Evolutionary conservation across 2,888 invertebrate genomes (phyloP).

Genomic region (Chymomyza fuscimana): DNA sequence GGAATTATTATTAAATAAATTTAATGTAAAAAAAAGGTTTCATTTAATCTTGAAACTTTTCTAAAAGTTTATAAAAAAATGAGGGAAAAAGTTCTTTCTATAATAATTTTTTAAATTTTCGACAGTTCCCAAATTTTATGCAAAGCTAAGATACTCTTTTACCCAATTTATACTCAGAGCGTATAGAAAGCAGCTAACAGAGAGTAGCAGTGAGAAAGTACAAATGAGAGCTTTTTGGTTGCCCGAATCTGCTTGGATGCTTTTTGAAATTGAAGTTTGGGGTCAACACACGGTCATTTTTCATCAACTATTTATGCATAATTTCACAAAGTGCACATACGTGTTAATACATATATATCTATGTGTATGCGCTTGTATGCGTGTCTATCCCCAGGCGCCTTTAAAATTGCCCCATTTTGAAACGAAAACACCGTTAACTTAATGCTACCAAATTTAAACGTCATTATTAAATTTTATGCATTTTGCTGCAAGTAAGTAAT

Average conservation of each 20-base stretch:
- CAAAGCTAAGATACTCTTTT: neutral
- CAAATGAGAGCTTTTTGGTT: neutral
- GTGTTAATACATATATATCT: neutral
- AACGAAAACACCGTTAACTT: neutral
- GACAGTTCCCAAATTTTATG: neutral
- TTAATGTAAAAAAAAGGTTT: no score
- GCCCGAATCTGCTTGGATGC: neutral
- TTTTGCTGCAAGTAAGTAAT: slow-evolving; percentile 64
- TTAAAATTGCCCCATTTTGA: neutral
- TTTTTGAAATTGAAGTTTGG: slow-evolving; percentile 42
- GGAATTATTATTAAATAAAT: no score
- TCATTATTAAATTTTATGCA: slow-evolving; percentile 70
- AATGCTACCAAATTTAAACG: slow-evolving; percentile 14
- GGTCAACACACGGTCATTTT: slow-evolving; percentile 56
- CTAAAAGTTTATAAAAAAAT: no score
- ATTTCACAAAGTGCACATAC: slow-evolving; percentile 56
- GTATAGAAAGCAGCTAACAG: neutral
- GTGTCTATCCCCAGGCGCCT: neutral
- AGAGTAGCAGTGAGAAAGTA: neutral
- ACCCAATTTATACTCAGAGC: neutral
- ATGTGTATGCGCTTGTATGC: neutral
- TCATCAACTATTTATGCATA: slow-evolving; percentile 64
- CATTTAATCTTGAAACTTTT: no score
- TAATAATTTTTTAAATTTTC: no score
- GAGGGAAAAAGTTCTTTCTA: no score